These are phyloP conservation scores for Cinara cedri DNA, from an alignment of 2,888 invertebrate genomes.

Conservation along the genomic window DNA sequence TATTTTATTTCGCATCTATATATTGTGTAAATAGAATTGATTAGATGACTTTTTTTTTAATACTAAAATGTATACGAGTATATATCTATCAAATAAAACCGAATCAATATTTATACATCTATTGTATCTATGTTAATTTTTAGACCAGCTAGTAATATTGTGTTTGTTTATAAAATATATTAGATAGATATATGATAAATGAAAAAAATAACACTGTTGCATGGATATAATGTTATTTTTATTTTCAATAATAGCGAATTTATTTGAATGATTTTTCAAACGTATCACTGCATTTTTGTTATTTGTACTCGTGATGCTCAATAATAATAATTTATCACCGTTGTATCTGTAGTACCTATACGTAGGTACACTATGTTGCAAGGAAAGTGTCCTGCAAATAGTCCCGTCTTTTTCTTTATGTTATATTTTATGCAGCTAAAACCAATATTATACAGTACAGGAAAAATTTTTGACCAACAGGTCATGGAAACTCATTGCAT, in stretches of 20 bases:
- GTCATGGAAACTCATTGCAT: conserved; percentile 43
- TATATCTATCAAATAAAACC: not conserved
- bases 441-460: not conserved
- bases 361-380: too few species aligned
- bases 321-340: conserved; percentile 14
- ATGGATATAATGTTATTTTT: too few species aligned
- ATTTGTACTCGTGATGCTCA: not conserved
- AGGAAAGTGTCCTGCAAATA: not conserved
- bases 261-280: not conserved
- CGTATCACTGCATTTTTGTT: not conserved
- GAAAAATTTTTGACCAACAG: conserved; percentile 23
- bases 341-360: not conserved
- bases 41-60: not conserved
- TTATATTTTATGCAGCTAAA: not conserved
- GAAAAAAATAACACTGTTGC: too few species aligned
- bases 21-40: not conserved
- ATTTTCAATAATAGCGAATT: not conserved
- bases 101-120: not conserved
- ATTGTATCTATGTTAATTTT: not conserved
- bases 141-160: not conserved
- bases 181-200: too few species aligned
- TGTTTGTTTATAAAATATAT: too few species aligned
- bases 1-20: not conserved
- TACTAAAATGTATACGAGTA: not conserved
- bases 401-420: not conserved